Conservation (phyloP, 2,888 invertebrate genomes). For the Aproaerema taeniolella region DNA sequence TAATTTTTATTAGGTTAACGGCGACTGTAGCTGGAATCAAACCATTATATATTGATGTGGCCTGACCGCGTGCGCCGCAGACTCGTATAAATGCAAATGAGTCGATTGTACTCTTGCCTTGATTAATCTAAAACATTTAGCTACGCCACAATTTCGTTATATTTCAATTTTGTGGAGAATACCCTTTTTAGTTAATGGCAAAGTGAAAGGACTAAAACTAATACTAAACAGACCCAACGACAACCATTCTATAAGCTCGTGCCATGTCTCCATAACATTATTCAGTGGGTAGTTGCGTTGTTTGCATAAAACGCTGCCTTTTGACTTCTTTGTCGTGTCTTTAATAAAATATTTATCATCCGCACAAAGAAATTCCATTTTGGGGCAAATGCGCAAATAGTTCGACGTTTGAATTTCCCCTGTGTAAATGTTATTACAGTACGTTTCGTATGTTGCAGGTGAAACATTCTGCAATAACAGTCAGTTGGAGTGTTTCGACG, state of each 20-base stretch:
- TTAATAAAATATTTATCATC: slow-evolving; percentile 68
- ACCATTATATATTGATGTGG: slow-evolving; percentile 44
- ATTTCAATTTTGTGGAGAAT: slow-evolving; percentile 1
- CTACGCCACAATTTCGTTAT: slow-evolving; percentile 20
- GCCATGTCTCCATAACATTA: too few relatives aligned
- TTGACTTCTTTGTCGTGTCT: slow-evolving; percentile 60
- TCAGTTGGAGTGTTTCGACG: slow-evolving; percentile 25
- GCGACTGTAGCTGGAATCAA: slow-evolving; percentile 28
- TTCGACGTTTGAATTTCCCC: slow-evolving; percentile 73
- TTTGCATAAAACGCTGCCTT: slow-evolving; percentile 36
- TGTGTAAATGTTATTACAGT: slow-evolving; percentile 72
- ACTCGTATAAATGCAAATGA: slow-evolving; percentile 63
- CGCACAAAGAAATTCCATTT: slow-evolving; percentile 70
- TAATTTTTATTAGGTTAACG: too few relatives aligned
- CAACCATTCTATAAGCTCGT: too few relatives aligned
- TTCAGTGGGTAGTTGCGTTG: too few relatives aligned
- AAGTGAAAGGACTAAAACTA: too few relatives aligned
- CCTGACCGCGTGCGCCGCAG: slow-evolving; percentile 39
- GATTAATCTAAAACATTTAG: slow-evolving; percentile 61
- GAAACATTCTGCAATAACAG: slow-evolving; percentile 61
- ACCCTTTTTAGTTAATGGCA: not conserved
- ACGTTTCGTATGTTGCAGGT: slow-evolving; percentile 55
- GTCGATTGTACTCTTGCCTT: slow-evolving; percentile 51
- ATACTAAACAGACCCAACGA: too few relatives aligned
- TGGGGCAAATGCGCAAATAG: slow-evolving; percentile 68